phyloP scores from a whole-genome alignment of 2,888 invertebrate species.

The Brachypalpus laphriformis region DNA sequence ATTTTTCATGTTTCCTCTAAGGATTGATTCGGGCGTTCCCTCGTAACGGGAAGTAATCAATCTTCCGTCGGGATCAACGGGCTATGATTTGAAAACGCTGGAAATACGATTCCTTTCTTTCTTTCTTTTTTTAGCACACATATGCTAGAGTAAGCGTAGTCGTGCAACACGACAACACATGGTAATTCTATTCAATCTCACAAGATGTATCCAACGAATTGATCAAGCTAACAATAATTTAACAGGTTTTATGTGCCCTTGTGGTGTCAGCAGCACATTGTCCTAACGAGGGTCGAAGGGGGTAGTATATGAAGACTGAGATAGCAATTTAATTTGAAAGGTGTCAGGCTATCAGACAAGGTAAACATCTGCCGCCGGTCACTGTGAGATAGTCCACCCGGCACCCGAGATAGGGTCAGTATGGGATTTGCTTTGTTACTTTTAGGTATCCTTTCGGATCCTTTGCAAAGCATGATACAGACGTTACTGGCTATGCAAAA shows the following conservation, averaged over 20 bases:
- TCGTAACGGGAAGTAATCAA: constrained; percentile 59
- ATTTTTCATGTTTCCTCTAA: constrained; percentile 65
- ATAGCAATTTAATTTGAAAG: constrained; percentile 68
- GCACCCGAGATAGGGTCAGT: neutral
- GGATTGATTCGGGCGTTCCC: constrained; percentile 61
- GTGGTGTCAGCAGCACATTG: constrained; percentile 49
- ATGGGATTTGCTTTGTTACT: neutral
- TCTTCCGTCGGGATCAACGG: constrained; percentile 56
- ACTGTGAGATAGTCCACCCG: neutral
- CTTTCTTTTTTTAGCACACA: neutral
- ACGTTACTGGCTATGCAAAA: constrained; percentile 33
- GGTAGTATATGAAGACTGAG: constrained; percentile 33
- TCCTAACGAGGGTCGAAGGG: constrained; percentile 28
- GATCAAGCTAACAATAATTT: constrained; percentile 55
- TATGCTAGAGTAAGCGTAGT: neutral
- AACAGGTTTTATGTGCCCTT: neutral
- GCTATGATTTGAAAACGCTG: constrained; percentile 59
- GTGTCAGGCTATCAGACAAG: constrained; percentile 52
- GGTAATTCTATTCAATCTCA: constrained; percentile 28
- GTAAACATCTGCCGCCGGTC: constrained; percentile 45
- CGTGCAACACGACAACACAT: constrained; percentile 13
- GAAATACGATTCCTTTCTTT: neutral
- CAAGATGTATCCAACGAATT: constrained; percentile 31
- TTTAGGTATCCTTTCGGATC: constrained; percentile 1
- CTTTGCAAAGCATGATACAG: constrained; percentile 24